These are phyloP conservation scores for Drosophila kokeensis DNA, from an alignment of 2,888 invertebrate species.

Conservation along the genomic window DNA sequence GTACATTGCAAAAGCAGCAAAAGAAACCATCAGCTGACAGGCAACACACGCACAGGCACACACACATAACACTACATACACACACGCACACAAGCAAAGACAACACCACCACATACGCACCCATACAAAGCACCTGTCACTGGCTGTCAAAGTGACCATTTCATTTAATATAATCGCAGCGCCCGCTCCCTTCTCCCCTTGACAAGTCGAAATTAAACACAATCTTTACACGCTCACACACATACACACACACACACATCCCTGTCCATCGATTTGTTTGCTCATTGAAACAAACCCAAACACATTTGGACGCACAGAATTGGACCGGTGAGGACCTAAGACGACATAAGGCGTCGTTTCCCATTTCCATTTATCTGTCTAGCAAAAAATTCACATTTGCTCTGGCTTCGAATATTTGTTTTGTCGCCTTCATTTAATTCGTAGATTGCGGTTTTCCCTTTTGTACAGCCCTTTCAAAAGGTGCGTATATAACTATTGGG, in stretches of 20 bases:
- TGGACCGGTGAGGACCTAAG: constrained; percentile 11
- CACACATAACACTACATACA: constrained; percentile 4
- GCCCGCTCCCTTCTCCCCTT: constrained; percentile 25
- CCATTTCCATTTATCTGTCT: constrained; percentile 27
- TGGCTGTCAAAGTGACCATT: constrained; percentile 73
- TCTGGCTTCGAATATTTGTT: constrained; percentile 46
- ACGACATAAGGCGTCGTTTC: constrained; percentile 36
- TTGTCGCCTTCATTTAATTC: constrained; percentile 50
- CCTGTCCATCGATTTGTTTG: constrained; percentile 32
- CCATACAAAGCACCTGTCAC: constrained; percentile 56
- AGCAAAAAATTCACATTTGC: constrained; percentile 34
- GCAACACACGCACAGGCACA: background rate
- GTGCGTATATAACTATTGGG: background rate
- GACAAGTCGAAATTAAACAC: constrained; percentile 70
- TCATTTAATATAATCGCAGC: constrained; percentile 60
- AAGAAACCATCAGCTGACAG: constrained; percentile 16
- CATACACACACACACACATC: constrained; percentile 1
- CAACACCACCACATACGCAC: constrained; percentile 4
- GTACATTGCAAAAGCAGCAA: constrained; percentile 40
- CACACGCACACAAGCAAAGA: background rate
- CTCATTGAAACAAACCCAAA: constrained; percentile 37
- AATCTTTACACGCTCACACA: constrained; percentile 42
- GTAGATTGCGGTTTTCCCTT: constrained; percentile 25
- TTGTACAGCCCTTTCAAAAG: constrained; percentile 16
- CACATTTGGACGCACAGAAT: constrained; percentile 1